Conservation (phyloP, 2,888 invertebrate species). For the Bellardia pandia region DNA sequence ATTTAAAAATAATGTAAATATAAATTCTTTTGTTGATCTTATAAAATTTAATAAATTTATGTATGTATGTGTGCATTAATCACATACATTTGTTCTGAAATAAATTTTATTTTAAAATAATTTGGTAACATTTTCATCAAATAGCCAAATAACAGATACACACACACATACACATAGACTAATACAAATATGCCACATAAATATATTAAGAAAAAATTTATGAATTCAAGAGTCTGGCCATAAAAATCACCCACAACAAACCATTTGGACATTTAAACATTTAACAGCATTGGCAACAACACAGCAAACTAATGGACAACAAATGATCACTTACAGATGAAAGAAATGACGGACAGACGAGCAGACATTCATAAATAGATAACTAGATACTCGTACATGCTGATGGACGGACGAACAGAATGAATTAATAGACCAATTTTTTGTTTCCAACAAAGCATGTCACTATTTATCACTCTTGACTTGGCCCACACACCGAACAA, state of each 20-base stretch:
- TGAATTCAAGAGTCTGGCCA: conserved; percentile 57
- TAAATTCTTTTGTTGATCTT: neutral
- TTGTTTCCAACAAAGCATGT: conserved; percentile 55
- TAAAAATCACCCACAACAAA: conserved; percentile 70
- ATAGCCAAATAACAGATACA: conserved; percentile 10
- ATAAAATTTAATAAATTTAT: conserved; percentile 21
- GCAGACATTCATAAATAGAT: conserved; percentile 11
- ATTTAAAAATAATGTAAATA: neutral
- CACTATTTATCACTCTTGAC: conserved; percentile 67
- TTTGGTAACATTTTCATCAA: conserved; percentile 36
- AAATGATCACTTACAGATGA: conserved; percentile 51
- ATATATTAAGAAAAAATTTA: conserved; percentile 31
- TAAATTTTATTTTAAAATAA: conserved; percentile 38
- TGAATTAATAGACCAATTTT: conserved; percentile 58
- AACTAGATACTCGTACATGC: neutral
- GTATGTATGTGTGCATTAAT: neutral
- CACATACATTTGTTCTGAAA: conserved; percentile 37
- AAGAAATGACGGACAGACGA: conserved; percentile 5
- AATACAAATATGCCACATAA: conserved; percentile 9
- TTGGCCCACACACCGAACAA: conserved; percentile 70
- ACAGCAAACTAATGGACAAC: conserved; percentile 51
- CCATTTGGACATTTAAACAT: conserved; percentile 59
- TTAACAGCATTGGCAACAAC: conserved; percentile 17
- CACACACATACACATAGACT: conserved; percentile 17
- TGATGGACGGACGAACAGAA: neutral